These are phyloP conservation scores for Daphoenositta chrysoptera DNA, from an alignment of 2,113 vertebrate species.

Conservation along the genomic window DNA sequence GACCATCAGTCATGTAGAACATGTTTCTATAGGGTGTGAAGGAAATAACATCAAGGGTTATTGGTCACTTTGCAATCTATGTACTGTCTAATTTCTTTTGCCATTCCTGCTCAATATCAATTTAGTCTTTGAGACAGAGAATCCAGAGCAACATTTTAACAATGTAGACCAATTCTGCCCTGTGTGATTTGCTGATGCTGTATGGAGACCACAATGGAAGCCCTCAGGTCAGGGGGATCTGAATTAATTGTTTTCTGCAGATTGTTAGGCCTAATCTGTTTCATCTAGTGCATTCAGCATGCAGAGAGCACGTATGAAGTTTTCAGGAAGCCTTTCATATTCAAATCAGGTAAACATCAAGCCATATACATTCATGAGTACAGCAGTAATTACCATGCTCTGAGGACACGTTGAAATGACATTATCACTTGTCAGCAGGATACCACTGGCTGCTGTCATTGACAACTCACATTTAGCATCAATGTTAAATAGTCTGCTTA, in stretches of 20 bases:
- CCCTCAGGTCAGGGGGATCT: not conserved
- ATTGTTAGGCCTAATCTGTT: not conserved
- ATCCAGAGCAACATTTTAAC: not conserved
- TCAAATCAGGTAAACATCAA: constrained; percentile 57
- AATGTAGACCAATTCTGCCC: not conserved
- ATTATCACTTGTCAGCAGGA: constrained; percentile 57
- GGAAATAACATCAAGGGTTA: not conserved
- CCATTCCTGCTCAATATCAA: not conserved
- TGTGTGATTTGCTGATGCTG: not conserved
- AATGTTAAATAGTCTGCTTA: constrained; percentile 43
- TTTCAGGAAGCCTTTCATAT: constrained; percentile 8
- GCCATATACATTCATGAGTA: constrained; percentile 27
- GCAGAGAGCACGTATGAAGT: not conserved
- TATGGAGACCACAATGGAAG: not conserved
- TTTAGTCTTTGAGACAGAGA: not conserved
- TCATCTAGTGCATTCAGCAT: not conserved
- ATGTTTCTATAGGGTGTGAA: not conserved
- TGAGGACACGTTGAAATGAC: constrained; percentile 42
- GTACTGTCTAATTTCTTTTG: not conserved
- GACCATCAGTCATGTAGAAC: not conserved
- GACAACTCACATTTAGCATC: constrained; percentile 47
- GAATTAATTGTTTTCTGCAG: constrained; percentile 48
- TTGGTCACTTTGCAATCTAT: not conserved
- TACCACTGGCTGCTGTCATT: constrained; percentile 29
- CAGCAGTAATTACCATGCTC: constrained; percentile 51